Base-by-base conservation (phyloP, 2,113 vertebrate genomes). In the Nothobranchius kuhntae region DNA sequence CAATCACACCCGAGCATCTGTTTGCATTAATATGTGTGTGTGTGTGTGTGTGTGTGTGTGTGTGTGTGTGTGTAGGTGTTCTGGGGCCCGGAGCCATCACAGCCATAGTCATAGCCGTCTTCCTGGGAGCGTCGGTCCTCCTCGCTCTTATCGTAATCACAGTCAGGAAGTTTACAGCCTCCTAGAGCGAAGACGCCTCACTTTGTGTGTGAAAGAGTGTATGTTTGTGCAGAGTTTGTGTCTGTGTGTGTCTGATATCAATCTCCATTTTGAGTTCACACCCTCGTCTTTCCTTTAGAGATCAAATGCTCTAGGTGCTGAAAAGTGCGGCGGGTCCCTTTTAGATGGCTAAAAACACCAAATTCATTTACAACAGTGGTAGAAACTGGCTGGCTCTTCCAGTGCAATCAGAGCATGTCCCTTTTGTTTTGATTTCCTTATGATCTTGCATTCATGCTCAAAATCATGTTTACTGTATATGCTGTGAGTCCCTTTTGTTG, bases 61-160 rank as follows among this genome's bases (percentile, higher is more conserved):
- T 86, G 45, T 86, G 9, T 72, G 30, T 62, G 6, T 69, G 21
- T 68, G 13, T 87, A 98, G 97, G 93, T 46, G 92, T 93, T 0
- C 90, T 99, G 85, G 96, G 97, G 30, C 96, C 96, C 0, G 96
- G 97, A 40, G 96, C 96, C 74, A 96, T 98, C 4, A 94, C 96
- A n/a, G 96, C 96, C 89, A 96, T 99, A 12, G 96, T 98, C 73
- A 96, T 98, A 1, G 96, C 97, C 0, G 95, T 96, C 71, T 94
- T 98, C 80, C 93, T 99, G 77, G 97, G 96, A 71, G 95, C 95
- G 0, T 98, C 96, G 26, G 96, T 99, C 88, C 94, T 98, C 15
- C 93, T 98, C 63, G 96, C 96, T 55, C 94, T 99, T 84, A 93
- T 98, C 0, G 78, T 97, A 78, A 96, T 99, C 87, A 96, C 94